Base-by-base conservation (phyloP, 2,888 invertebrate genomes). In the Cataglyphis altisquamis region DNA sequence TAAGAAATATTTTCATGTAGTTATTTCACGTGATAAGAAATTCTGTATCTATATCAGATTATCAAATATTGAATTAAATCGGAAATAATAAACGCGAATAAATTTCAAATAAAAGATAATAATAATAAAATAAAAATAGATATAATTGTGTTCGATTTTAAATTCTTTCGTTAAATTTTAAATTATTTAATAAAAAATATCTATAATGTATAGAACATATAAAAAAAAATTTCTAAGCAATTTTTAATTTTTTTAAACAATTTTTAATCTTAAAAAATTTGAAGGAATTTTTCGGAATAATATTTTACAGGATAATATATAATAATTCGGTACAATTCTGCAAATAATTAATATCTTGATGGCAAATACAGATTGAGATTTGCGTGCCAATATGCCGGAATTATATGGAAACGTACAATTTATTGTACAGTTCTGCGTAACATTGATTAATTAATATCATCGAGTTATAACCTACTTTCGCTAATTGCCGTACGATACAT, bases 371-470 rank as follows among this genome's bases (percentile, higher is more conserved):
- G 25, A 60, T 32, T 21, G 45, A 75, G 39, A 64, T 52, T 21
- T 15, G 41, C 55, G 12, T 41, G 57, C 15, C 32, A 25, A 39
- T 75, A 39, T 41, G 18, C 10, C 12, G 18, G 39, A 67, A 75
- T 18, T 66, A 52, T 25, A 52, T 0, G 12, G 36, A 67, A 75
- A 67, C 21, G 12, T 57, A n/a, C 25, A 70, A 21, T 29, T 52
- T 9, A 57, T 32, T 57, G n/a, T 21, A 15, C 52, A 57, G 21
- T 9, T 18, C 12, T 36, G 52, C 25, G 55, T 60, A 70, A 70
- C 57, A 45, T 78, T 68, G 68, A 78, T 68, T 78, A 78, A 78
- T 78, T 78, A 78, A 78, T 78, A 70, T 60, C 45, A 70, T 78
- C 41, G 68, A 4, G 45, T 9, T 9, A 21, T 60, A 78, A 78